Conservation (phyloP, 2,113 vertebrate genomes). For the Cinclus cinclus region DNA sequence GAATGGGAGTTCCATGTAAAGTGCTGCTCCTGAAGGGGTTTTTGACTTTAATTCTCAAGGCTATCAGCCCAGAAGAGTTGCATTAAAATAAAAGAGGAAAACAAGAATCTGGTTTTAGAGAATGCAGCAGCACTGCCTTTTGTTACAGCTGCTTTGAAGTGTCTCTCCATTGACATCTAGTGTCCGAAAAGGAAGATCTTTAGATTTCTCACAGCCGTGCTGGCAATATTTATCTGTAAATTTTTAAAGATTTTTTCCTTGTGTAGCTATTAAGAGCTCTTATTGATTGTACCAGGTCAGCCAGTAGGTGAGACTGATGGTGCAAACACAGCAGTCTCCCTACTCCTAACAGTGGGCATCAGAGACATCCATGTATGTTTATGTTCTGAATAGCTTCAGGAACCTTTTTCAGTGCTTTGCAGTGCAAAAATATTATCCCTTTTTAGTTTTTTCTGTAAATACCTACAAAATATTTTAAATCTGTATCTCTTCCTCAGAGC, state of each 20-base stretch:
- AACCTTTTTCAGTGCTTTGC: not conserved
- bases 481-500: not conserved
- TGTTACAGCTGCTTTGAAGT: slow-evolving; percentile 9
- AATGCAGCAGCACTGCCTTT: not conserved
- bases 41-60: not conserved
- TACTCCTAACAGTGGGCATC: not conserved
- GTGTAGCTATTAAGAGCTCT: not conserved
- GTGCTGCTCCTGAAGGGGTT: not conserved
- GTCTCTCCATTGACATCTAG: slow-evolving; percentile 69
- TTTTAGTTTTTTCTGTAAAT: not conserved
- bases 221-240: not conserved
- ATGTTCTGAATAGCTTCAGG: not conserved
- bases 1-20: not conserved
- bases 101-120: not conserved
- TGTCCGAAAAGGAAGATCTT: not conserved
- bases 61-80: not conserved
- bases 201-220: not conserved
- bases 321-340: not conserved
- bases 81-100: not conserved
- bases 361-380: not conserved
- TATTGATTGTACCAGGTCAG: not conserved
- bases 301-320: not conserved
- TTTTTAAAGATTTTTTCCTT: not conserved
- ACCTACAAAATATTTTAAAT: not conserved
- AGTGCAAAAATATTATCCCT: not conserved